These are phyloP conservation scores for Noctua janthina DNA, from an alignment of 2,888 invertebrate genomes.

Conservation along the genomic window DNA sequence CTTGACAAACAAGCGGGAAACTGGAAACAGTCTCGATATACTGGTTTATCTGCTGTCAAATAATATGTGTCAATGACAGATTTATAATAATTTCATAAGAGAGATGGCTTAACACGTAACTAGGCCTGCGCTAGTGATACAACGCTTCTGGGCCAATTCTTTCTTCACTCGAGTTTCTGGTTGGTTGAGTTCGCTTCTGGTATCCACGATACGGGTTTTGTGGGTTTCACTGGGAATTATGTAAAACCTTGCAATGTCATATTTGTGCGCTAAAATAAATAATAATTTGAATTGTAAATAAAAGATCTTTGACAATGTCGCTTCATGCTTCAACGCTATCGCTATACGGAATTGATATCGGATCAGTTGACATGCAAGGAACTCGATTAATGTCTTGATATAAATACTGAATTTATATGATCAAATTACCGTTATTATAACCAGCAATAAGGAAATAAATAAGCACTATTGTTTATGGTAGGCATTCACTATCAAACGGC, in stretches of 20 bases:
- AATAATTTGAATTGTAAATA: not conserved
- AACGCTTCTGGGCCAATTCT: constrained; percentile 30
- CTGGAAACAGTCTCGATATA: constrained; percentile 55
- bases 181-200: constrained; percentile 34
- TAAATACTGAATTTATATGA: constrained; percentile 17
- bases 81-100: constrained; percentile 67
- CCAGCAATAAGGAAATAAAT: constrained; percentile 12
- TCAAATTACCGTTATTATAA: constrained; percentile 17
- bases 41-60: constrained; percentile 62
- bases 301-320: not conserved
- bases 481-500: not conserved
- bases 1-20: constrained; percentile 49
- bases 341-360: constrained; percentile 46
- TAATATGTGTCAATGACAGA: constrained; percentile 68
- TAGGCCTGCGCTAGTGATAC: constrained; percentile 51
- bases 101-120: constrained; percentile 62
- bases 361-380: constrained; percentile 10
- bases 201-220: not conserved
- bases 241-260: constrained; percentile 7
- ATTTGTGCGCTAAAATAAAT: constrained; percentile 12
- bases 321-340: constrained; percentile 37
- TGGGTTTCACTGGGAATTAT: constrained; percentile 24
- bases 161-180: constrained; percentile 30
- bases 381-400: constrained; percentile 20
- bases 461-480: constrained; percentile 1